Percentiles rank a stretch among this genome's conserved stretches.
phyloP scores from a whole-genome alignment of 2,888 invertebrate genomes.

The Plagodis pulveraria region DNA sequence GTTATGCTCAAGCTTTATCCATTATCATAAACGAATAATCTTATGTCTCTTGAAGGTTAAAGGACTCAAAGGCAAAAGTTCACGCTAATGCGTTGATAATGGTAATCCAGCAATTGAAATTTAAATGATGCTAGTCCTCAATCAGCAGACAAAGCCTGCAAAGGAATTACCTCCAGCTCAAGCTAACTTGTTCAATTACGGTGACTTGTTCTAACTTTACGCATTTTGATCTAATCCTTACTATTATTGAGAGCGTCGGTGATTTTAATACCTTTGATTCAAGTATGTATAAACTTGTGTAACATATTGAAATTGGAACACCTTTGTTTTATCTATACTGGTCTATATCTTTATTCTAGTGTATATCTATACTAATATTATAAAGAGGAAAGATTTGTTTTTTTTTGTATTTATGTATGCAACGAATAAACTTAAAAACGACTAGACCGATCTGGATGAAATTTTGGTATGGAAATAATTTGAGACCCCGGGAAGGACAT shows the following conservation, averaged over 20 bases:
- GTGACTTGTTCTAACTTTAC: conserved; percentile 16
- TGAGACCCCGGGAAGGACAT: too few species aligned
- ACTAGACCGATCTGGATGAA: too few species aligned
- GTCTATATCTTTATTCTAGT: too few species aligned
- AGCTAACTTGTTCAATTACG: conserved; percentile 44
- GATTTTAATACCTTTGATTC: too few species aligned
- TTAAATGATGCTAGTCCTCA: conserved; percentile 36
- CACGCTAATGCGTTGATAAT: conserved; percentile 2
- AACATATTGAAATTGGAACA: too few species aligned
- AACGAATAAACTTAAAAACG: too few species aligned
- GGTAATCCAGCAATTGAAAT: conserved; percentile 29
- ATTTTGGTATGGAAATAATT: too few species aligned
- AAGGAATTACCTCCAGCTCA: conserved; percentile 26
- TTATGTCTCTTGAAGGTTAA: background rate
- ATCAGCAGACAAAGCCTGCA: conserved; percentile 33
- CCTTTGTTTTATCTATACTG: too few species aligned
- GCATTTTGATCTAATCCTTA: conserved; percentile 34
- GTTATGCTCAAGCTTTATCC: background rate
- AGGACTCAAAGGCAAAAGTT: conserved; percentile 3
- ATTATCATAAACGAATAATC: background rate
- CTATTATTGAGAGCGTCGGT: conserved; percentile 7
- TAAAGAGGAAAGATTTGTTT: too few species aligned
- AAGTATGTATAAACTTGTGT: too few species aligned
- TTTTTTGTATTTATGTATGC: too few species aligned
- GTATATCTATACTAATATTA: too few species aligned